A percentile compares a stretch with the other conserved stretches of the same genome.
Conservation (phyloP, 1,140 invertebrate genomes). For the Mamestra configurata region DNA sequence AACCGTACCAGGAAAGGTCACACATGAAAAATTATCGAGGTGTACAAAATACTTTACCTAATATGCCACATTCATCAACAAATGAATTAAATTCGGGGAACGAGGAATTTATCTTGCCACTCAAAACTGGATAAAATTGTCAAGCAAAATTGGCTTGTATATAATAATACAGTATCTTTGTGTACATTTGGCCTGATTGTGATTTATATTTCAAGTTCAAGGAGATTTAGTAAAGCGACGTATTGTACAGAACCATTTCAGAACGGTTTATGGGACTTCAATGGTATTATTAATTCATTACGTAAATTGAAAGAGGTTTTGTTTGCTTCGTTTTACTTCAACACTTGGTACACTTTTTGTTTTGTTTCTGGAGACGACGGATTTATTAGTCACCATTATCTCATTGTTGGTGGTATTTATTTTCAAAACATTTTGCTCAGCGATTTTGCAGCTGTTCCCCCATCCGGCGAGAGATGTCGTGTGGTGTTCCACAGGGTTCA, state of each 20-base stretch:
- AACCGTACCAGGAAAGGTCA: background rate
- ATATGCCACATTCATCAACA: constrained; percentile 40
- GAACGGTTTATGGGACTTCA: constrained; percentile 14
- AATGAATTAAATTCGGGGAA: constrained; percentile 47
- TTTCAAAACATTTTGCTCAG: too few relatives aligned
- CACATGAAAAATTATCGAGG: background rate
- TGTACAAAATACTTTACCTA: constrained; percentile 4
- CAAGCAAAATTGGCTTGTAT: background rate
- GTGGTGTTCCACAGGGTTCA: too few relatives aligned
- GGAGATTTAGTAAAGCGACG: background rate
- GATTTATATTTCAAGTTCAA: constrained; percentile 17
- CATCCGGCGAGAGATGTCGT: too few relatives aligned
- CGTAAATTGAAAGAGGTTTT: background rate
- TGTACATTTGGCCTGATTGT: constrained; percentile 29
- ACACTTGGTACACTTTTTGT: background rate
- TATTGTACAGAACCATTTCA: background rate
- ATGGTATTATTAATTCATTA: constrained; percentile 20
- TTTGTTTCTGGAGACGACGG: background rate
- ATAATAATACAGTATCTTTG: background rate
- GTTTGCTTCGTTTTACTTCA: background rate
- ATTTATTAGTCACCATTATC: background rate
- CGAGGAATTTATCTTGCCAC: constrained; percentile 42
- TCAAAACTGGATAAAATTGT: constrained; percentile 23
- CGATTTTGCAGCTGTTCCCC: too few relatives aligned
- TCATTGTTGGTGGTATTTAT: too few relatives aligned